Conservation (phyloP, 2,888 invertebrate genomes). For the Drosophila planitibia region DNA sequence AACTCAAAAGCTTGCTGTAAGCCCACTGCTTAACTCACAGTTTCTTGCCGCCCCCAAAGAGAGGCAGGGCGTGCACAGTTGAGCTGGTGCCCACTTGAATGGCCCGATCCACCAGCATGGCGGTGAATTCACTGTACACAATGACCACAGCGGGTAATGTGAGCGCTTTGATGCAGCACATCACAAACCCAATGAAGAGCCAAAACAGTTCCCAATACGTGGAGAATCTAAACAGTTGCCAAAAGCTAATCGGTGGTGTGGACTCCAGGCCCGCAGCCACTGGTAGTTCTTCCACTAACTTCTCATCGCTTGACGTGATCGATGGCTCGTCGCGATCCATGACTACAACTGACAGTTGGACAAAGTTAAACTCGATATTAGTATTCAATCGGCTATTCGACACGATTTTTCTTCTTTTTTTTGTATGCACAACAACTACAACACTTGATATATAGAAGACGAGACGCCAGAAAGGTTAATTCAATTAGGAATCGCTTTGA, state of each 20-base stretch:
- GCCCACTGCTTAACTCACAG: conserved; percentile 84
- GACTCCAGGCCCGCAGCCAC: conserved; percentile 74
- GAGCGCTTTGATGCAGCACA: conserved; percentile 88
- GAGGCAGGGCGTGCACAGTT: conserved; percentile 87
- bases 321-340: conserved; percentile 81
- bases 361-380: conserved; percentile 30
- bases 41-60: conserved; percentile 89
- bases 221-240: conserved; percentile 87
- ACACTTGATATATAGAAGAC: conserved; percentile 5
- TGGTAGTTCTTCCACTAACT: conserved; percentile 69
- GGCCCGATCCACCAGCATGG: conserved; percentile 89
- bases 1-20: not conserved
- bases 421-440: conserved; percentile 26
- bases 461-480: conserved; percentile 72
- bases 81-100: conserved; percentile 87
- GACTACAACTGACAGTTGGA: conserved; percentile 18
- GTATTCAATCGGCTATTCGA: conserved; percentile 53
- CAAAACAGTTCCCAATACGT: conserved; percentile 87
- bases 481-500: conserved; percentile 65
- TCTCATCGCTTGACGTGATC: conserved; percentile 67
- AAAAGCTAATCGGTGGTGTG: conserved; percentile 75
- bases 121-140: conserved; percentile 90
- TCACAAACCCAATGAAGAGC: conserved; percentile 87
- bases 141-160: conserved; percentile 90
- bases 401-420: conserved; percentile 32